Evolutionary conservation across 2,888 invertebrate species (phyloP).

Genomic region (Amiota minor): DNA sequence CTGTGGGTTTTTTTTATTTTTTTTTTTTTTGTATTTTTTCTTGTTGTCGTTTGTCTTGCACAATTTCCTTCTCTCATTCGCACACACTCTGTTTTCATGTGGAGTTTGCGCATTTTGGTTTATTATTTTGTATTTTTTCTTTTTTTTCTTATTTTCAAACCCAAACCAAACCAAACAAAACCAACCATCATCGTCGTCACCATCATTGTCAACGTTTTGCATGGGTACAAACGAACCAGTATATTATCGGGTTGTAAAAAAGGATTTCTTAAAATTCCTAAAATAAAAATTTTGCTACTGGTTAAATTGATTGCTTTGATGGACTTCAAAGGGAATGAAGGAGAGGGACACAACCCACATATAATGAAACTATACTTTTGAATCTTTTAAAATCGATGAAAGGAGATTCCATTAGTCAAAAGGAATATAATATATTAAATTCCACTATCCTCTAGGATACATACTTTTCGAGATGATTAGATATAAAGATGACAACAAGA

Average conservation of each 20-base stretch:
- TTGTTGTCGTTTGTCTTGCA: conserved; percentile 36
- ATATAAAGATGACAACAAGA: no score
- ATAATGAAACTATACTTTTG: no score
- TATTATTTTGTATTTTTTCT: no score
- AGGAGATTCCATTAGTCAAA: no score
- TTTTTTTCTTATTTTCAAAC: no score
- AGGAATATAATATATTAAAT: no score
- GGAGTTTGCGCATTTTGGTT: conserved; percentile 20
- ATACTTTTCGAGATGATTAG: no score
- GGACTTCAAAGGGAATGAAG: no score
- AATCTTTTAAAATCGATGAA: no score
- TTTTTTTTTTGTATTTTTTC: conserved; percentile 22
- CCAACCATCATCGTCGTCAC: conserved; percentile 4
- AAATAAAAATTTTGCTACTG: conserved; percentile 4
- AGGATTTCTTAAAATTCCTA: background rate
- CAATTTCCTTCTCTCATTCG: conserved; percentile 36
- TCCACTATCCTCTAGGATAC: no score
- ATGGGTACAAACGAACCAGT: background rate
- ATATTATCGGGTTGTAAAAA: background rate
- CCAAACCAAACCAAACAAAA: conserved; percentile 5
- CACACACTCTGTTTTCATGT: conserved; percentile 8
- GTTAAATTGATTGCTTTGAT: background rate
- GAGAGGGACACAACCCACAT: no score
- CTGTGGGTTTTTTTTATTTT: conserved; percentile 33
- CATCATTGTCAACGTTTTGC: background rate